Evolutionary conservation across 2,797 vertebrate genomes (phyloP).

Genomic region (Lithobates sylvaticus): DNA sequence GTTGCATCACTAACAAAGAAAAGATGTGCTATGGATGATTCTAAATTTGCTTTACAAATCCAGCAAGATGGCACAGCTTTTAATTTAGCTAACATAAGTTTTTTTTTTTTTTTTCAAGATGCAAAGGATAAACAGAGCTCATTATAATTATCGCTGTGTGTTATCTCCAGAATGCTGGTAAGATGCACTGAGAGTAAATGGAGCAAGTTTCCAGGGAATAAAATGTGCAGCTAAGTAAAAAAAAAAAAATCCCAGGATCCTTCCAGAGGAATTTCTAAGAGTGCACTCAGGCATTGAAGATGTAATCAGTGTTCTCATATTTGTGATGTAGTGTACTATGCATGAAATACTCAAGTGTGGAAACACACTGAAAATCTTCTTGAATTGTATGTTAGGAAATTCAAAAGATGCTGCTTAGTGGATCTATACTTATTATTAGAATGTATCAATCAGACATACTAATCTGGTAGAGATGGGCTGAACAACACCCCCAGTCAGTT

Average conservation of each 20-base stretch:
- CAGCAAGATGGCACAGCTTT: conserved; percentile 1
- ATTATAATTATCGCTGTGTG: conserved; percentile 40
- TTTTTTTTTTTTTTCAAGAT: conserved; percentile 8
- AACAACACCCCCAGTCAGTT: no score
- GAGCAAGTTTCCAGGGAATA: conserved; percentile 24
- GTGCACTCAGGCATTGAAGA: conserved; percentile 47
- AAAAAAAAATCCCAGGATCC: conserved; percentile 21
- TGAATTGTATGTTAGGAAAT: background rate
- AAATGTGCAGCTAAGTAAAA: conserved; percentile 30
- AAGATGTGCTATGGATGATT: background rate
- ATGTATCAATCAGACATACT: no score
- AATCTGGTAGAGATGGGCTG: no score
- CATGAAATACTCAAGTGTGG: conserved; percentile 6
- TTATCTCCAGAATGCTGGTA: conserved; percentile 18
- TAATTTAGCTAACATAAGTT: conserved; percentile 33
- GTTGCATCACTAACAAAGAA: background rate
- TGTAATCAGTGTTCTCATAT: conserved; percentile 23
- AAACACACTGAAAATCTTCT: background rate
- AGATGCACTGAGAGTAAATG: conserved; percentile 1
- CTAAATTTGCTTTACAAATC: background rate
- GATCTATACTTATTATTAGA: no score
- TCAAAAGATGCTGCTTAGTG: background rate
- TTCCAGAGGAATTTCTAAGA: conserved; percentile 35
- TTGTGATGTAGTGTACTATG: conserved; percentile 26
- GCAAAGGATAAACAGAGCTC: conserved; percentile 37